Conservation (phyloP, 2,113 vertebrate species). For the Ursus arctos region DNA sequence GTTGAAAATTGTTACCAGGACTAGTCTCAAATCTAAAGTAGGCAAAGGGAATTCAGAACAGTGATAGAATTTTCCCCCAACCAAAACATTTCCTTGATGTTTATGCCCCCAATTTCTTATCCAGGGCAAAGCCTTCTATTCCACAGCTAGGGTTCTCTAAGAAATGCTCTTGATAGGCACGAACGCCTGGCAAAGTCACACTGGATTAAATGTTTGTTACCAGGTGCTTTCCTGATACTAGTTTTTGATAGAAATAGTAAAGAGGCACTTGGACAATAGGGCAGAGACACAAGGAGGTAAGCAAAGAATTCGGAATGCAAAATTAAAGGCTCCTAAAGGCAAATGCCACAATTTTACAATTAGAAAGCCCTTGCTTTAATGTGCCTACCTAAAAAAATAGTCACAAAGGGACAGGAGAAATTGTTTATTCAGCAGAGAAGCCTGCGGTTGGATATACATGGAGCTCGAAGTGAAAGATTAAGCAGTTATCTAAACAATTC, state of each 20-base stretch:
- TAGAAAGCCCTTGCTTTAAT: not conserved
- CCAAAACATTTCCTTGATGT: not conserved
- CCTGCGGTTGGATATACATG: not conserved
- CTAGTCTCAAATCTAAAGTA: not conserved
- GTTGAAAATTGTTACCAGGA: not conserved
- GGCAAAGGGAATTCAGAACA: not conserved
- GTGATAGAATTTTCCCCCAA: not conserved
- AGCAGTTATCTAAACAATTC: conserved; percentile 5
- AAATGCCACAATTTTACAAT: not conserved
- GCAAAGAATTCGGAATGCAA: conserved; percentile 6
- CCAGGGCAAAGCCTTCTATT: not conserved
- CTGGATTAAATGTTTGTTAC: not conserved
- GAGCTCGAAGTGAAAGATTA: not conserved
- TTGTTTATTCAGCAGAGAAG: not conserved
- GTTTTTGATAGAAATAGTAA: not conserved
- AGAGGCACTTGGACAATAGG: not conserved
- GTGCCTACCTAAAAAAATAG: not conserved
- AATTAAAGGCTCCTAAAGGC: not conserved
- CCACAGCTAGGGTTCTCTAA: not conserved
- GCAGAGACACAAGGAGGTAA: not conserved
- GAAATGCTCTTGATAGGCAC: not conserved
- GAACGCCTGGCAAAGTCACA: not conserved
- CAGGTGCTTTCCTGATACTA: not conserved
- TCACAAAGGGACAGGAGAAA: not conserved
- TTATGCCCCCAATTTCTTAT: not conserved